Conservation (phyloP, 1,140 invertebrate genomes). For the Rhopalosiphum maidis region DNA sequence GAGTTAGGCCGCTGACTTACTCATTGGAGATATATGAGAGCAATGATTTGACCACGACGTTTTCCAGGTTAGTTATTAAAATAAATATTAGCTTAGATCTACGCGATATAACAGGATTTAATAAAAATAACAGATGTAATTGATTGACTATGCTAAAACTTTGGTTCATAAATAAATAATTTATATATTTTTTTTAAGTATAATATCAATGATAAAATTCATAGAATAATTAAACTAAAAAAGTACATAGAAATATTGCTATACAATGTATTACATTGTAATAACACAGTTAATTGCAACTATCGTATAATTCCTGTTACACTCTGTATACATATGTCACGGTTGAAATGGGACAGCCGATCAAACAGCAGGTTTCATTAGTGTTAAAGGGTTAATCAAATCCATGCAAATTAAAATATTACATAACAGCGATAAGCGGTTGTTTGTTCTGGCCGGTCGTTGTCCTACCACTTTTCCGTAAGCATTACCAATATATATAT, state of each 20-base stretch:
- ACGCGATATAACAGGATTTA: not conserved
- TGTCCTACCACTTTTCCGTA: not conserved
- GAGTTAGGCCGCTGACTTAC: slow-evolving; percentile 19
- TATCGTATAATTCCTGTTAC: not conserved
- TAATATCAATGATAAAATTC: not conserved
- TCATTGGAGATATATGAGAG: slow-evolving; percentile 36
- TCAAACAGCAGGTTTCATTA: not conserved
- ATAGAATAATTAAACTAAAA: not conserved
- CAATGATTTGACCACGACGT: not conserved
- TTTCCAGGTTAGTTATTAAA: not conserved
- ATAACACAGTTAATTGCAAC: not conserved
- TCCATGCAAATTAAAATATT: not conserved
- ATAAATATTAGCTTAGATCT: not conserved
- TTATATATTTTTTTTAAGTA: not conserved
- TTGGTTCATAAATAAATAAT: not conserved
- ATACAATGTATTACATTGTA: not conserved
- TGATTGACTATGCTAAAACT: not conserved
- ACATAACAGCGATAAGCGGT: not conserved
- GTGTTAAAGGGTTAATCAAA: slow-evolving; percentile 5
- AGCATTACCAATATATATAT: not conserved
- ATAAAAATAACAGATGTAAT: not conserved
- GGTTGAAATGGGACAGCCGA: not conserved
- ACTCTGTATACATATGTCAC: not conserved
- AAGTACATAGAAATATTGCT: not conserved
- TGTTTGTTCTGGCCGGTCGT: not conserved